These are phyloP conservation scores for Argynnis bischoffii DNA, from an alignment of 2,888 invertebrate genomes.

Conservation along the genomic window DNA sequence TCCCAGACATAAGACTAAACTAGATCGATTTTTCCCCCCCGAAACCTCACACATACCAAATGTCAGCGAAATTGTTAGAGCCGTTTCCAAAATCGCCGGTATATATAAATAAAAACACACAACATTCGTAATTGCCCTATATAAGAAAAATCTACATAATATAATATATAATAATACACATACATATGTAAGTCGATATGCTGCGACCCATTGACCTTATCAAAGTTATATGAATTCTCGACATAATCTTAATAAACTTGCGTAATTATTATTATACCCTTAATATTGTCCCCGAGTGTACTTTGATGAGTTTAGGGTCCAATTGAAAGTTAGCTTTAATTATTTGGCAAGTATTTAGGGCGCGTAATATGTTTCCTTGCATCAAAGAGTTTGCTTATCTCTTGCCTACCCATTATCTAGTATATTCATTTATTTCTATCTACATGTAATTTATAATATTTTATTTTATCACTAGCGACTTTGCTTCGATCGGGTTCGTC, in stretches of 20 bases:
- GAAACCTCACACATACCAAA: too few relatives aligned
- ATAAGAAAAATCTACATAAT: too few relatives aligned
- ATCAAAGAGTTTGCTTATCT: slow-evolving; percentile 11
- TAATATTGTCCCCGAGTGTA: slow-evolving; percentile 31
- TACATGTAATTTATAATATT: too few relatives aligned
- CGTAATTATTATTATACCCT: slow-evolving; percentile 32
- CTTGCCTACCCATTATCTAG: slow-evolving; percentile 2
- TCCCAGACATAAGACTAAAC: too few relatives aligned
- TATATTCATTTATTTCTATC: background rate
- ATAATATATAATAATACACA: too few relatives aligned
- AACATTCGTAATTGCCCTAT: too few relatives aligned
- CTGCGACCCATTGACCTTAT: background rate
- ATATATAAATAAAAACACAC: too few relatives aligned
- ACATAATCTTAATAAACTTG: slow-evolving; percentile 20
- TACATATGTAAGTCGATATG: too few relatives aligned
- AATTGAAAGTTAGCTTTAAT: slow-evolving; percentile 26
- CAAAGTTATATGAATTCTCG: slow-evolving; percentile 11
- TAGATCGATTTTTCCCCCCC: too few relatives aligned
- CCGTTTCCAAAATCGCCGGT: too few relatives aligned
- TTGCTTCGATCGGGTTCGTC: background rate
- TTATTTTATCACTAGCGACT: background rate
- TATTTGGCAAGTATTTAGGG: slow-evolving; percentile 25
- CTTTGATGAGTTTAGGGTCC: slow-evolving; percentile 29
- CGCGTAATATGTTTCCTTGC: slow-evolving; percentile 15
- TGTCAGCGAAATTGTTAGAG: too few relatives aligned